phyloP scores from a whole-genome alignment of 2,113 vertebrate genomes.

The Nymphicus hollandicus region DNA sequence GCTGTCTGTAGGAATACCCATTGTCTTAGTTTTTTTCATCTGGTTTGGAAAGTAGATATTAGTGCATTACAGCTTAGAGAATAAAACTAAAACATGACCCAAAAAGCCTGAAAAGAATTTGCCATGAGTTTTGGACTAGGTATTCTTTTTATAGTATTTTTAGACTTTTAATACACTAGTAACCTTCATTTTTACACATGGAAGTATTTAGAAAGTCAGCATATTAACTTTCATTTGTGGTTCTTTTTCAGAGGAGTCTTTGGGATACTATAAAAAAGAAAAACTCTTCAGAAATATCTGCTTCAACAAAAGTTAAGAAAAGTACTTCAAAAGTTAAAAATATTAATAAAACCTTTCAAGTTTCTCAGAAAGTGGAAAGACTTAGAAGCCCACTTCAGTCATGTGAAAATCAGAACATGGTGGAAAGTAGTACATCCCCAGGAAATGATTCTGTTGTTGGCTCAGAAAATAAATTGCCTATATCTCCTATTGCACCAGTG shows the following conservation, averaged over 20 bases:
- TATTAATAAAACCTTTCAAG: constrained; percentile 81
- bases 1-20: neutral
- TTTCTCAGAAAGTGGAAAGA: constrained; percentile 71
- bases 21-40: neutral
- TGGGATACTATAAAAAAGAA: constrained; percentile 89
- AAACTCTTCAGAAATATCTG: constrained; percentile 37
- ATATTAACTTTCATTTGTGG: neutral
- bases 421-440: neutral
- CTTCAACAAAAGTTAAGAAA: constrained; percentile 49
- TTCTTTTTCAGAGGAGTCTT: constrained; percentile 82
- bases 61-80: neutral
- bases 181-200: neutral
- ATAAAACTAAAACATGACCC: neutral
- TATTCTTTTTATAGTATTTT: neutral
- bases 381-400: constrained; percentile 80
- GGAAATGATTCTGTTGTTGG: neutral
- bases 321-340: constrained; percentile 60
- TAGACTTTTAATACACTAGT: neutral
- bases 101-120: neutral
- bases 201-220: neutral
- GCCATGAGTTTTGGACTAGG: neutral
- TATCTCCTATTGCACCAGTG: constrained; percentile 47
- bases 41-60: neutral
- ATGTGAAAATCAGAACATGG: constrained; percentile 72
- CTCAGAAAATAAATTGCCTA: constrained; percentile 57